phyloP scores from a whole-genome alignment of 1,140 invertebrate species.

The Tyrophagus putrescentiae region DNA sequence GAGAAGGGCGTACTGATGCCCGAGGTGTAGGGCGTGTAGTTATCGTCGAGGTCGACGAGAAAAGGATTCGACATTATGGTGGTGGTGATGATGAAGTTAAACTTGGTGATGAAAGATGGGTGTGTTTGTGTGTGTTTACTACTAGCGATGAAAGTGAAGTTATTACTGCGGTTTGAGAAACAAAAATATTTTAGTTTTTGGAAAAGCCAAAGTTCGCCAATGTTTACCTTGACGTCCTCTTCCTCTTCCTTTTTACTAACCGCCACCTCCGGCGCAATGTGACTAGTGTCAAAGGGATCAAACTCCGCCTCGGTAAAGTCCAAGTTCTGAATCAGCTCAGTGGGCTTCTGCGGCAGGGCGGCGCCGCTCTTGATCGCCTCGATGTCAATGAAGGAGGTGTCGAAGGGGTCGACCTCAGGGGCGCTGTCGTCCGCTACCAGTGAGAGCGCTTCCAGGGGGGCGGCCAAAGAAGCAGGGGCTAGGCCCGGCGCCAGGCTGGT shows the following conservation, averaged over 20 bases:
- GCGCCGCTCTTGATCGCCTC: conserved; percentile 57
- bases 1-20: conserved; percentile 19
- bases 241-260: no score
- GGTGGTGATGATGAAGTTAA: conserved; percentile 6
- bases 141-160: no score
- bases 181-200: no score
- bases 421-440: no score
- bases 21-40: conserved; percentile 19
- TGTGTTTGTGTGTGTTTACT: neutral
- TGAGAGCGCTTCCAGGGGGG: conserved; percentile 1
- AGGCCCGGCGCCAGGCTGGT: neutral
- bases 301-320: conserved; percentile 1
- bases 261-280: conserved; percentile 11
- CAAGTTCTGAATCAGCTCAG: conserved; percentile 6
- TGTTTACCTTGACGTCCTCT: conserved; percentile 5
- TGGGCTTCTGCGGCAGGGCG: conserved; percentile 39
- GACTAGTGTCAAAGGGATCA: conserved; percentile 30
- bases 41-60: conserved; percentile 16
- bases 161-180: no score
- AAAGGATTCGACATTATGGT: conserved; percentile 27
- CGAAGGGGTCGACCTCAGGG: conserved; percentile 30
- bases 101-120: neutral
- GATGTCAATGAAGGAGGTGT: conserved; percentile 28
- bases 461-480: conserved; percentile 16
- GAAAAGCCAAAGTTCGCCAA: no score